These are phyloP conservation scores for Caenorhabditis afra DNA, from an alignment of 2,888 invertebrate species.

Conservation along the genomic window DNA sequence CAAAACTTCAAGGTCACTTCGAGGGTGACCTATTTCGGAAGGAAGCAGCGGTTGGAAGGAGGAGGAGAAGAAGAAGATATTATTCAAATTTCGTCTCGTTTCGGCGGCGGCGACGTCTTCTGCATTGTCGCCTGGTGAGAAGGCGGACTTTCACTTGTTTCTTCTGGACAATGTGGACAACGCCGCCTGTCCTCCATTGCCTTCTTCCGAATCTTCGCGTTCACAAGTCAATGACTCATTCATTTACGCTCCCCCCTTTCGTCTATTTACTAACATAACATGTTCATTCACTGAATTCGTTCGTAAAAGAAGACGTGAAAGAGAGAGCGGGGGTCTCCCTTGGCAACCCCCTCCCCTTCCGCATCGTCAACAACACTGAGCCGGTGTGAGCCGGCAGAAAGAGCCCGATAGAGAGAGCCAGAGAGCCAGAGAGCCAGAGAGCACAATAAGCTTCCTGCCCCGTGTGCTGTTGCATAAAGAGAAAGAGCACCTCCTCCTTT, in stretches of 20 bases:
- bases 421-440: too few relatives aligned
- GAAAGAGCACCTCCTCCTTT: too few relatives aligned
- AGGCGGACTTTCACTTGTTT: conserved; percentile 43
- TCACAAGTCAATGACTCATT: conserved; percentile 58
- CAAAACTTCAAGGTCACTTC: conserved; percentile 43
- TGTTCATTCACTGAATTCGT: too few relatives aligned
- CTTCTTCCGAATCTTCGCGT: conserved; percentile 40
- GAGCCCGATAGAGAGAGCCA: too few relatives aligned
- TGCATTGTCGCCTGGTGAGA: too few relatives aligned
- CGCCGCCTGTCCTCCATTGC: conserved; percentile 30
- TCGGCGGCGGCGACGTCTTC: conserved; percentile 26
- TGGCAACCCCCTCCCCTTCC: too few relatives aligned
- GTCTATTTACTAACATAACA: conserved; percentile 45
- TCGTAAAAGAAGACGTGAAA: conserved; percentile 27
- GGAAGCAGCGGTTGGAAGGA: conserved; percentile 31
- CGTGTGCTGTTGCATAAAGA: too few relatives aligned
- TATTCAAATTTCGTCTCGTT: conserved; percentile 63
- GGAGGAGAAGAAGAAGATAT: conserved; percentile 32
- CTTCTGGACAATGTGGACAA: conserved; percentile 52
- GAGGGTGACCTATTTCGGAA: conserved; percentile 50
- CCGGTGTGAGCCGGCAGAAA: too few relatives aligned
- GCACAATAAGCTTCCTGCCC: too few relatives aligned
- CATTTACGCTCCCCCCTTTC: conserved; percentile 9
- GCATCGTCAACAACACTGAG: too few relatives aligned
- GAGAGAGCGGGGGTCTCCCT: conserved; percentile 1